Evolutionary conservation across 2,888 invertebrate species (phyloP), one percentile per base, ranked within the genome.

Genomic region (Cheilosia scutellata): DNA sequence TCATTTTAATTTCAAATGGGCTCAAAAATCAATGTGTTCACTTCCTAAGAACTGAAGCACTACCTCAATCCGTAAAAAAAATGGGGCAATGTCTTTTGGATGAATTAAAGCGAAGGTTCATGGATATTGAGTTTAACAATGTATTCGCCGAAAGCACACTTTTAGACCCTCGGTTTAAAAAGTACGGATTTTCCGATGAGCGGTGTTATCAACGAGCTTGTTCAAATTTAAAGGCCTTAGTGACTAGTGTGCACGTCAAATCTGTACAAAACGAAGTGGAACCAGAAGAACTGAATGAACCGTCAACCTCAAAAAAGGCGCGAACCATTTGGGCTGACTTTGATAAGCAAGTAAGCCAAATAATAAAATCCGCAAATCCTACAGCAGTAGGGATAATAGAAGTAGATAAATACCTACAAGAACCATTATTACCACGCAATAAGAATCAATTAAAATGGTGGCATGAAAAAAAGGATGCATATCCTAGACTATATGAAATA

Each of bases 111-210:
- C 47, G 47, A 57, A 5, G 31, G 25, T 63, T 65, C 31, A 4
- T 13, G 6, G 33, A 57, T 13, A 13, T 58, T 29, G 70, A 70
- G 33, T 11, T 13, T 4, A 57, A 70, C 20, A 6, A 70, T n/a
- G 5, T 70, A 5, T 47, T 58, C n/a, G 57, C 70, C 2, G 29
- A 49, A 29, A 49, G 71, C 13, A 60, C 60, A 2, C 47, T 72
- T 25, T 31, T 72, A 60, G 71, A 60, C 16, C 40, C 71, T n/a
- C 20, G 71, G 13, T 72, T 72, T 51, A 60, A 72, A 31, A 72
- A 44, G 25, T 72, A 72, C 37, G 60, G 71, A 3, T 60, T 72
- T 37, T 9, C 29, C 5, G 40, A 60, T 20, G 60, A 58, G 4
- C 13, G 4, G 1, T 31, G 49, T 60, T 51, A 40, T 20, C 37